A percentile compares a stretch with the other conserved stretches of the same genome.
These are phyloP conservation scores for Odocoileus virginianus DNA, from an alignment of 2,113 vertebrate genomes.

Conservation along the genomic window DNA sequence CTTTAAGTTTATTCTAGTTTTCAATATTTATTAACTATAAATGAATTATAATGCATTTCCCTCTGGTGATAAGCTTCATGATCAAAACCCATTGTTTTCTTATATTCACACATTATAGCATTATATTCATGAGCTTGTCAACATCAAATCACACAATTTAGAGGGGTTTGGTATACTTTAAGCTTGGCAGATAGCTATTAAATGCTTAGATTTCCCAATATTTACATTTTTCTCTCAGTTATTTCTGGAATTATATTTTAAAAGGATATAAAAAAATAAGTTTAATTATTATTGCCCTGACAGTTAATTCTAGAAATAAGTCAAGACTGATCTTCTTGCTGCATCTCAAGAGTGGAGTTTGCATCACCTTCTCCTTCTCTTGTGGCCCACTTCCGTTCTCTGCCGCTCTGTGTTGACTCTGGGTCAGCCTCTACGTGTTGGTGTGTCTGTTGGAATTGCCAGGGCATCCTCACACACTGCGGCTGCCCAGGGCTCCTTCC, in stretches of 20 bases:
- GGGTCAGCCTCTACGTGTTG: background rate
- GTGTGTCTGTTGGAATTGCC: background rate
- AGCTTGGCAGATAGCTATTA: background rate
- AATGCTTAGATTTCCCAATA: background rate
- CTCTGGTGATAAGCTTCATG: background rate
- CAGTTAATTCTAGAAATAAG: background rate
- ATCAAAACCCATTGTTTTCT: conserved; percentile 26
- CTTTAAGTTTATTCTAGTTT: conserved; percentile 28
- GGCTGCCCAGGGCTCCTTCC: background rate
- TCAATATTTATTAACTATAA: conserved; percentile 64
- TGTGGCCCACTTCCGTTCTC: background rate
- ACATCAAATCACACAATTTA: background rate
- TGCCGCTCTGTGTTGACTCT: accelerated
- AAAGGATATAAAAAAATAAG: background rate
- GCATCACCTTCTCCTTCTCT: background rate
- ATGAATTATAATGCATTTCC: conserved; percentile 53
- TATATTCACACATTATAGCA: background rate
- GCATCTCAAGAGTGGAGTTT: background rate
- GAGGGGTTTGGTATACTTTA: background rate
- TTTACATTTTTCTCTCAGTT: background rate
- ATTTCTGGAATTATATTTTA: conserved; percentile 13
- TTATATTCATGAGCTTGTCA: background rate
- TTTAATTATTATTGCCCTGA: conserved; percentile 1
- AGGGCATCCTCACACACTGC: background rate
- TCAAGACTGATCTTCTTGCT: background rate